Evolutionary conservation across 2,113 vertebrate genomes (phyloP), one percentile per base, ranked within the genome.

Genomic region (Hiodon alosoides): DNA sequence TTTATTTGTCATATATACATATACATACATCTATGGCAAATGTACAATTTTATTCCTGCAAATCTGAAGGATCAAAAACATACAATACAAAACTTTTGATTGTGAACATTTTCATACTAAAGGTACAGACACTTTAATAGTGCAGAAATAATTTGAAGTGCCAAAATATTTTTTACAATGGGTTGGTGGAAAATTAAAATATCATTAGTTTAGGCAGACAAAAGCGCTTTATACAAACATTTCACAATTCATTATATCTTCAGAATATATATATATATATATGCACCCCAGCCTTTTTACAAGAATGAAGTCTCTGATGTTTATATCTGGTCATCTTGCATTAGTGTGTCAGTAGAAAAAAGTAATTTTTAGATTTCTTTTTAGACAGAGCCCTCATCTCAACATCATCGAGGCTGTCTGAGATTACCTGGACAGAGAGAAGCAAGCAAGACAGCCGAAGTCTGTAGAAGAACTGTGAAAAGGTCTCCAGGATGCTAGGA

Each of bases 1-100:
- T 64, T 64, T 64, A 64, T 69, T 69, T 69, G 13, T 69, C 51
- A 69, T 54, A 69, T 69, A 69, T 48, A 65, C 47, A 66, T 66
- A 47, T 69, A 69, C 67, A 69, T 64, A 64, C 16, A 53, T 69
- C 50, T 69, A 69, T 69, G 50, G 13, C 48, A 14, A 53, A 69
- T 50, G 11, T 54, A 69, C 64, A 67, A 17, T 69, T 69, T 54
- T 2, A 52, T 54, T 52, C 9, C 6, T 51, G 7, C 50, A 50
- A 51, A 17, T 53, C 51, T 53, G 52, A 69, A 17, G 67, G 50
- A 69, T 53, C 6, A 48, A 69, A 59, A 59, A 9, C 14, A 59
- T 11, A 59, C 9, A 14, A 11, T 6, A 9, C 9, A n/a, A 66
- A 17, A 66, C 64, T 66, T 66, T 9, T 66, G 46, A 66, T 66